These are phyloP conservation scores for Takifugu flavidus DNA, from an alignment of 2,113 vertebrate genomes.

Conservation along the genomic window DNA sequence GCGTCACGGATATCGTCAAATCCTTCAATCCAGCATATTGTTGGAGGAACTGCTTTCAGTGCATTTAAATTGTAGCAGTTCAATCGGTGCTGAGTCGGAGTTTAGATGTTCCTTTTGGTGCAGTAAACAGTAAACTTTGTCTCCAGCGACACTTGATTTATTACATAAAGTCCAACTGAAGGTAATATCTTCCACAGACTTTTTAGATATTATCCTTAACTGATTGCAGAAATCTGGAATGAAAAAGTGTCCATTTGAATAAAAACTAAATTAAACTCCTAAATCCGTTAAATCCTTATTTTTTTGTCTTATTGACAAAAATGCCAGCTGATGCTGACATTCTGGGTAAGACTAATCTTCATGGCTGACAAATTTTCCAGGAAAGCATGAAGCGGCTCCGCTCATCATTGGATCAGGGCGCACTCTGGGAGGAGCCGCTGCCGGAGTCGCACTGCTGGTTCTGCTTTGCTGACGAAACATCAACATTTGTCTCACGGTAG, in stretches of 20 bases:
- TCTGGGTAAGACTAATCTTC: conserved; percentile 24
- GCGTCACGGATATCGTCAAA: no score
- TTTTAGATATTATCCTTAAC: conserved; percentile 3
- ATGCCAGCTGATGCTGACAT: conserved; percentile 3
- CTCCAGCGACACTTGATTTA: not conserved
- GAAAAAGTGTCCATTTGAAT: conserved; percentile 5
- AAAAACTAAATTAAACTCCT: conserved; percentile 15
- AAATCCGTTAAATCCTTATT: conserved; percentile 12
- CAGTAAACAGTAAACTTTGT: no score
- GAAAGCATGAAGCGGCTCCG: not conserved
- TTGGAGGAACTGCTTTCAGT: no score
- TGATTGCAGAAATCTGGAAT: conserved; percentile 9
- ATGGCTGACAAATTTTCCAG: conserved; percentile 15
- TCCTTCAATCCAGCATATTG: no score
- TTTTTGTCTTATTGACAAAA: conserved; percentile 27
- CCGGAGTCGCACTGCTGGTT: conserved; percentile 21
- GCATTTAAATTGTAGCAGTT: no score
- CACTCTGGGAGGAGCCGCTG: conserved; percentile 30
- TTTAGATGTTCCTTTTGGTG: no score
- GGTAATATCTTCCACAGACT: not conserved
- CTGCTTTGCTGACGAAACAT: conserved; percentile 44
- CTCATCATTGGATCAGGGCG: not conserved
- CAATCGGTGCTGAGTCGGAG: no score
- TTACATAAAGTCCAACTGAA: no score
- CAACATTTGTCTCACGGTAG: conserved; percentile 63